Evolutionary conservation across 2,797 vertebrate genomes (phyloP), one percentile per base, ranked within the genome.

Genomic region (Anomalospiza imberbis): DNA sequence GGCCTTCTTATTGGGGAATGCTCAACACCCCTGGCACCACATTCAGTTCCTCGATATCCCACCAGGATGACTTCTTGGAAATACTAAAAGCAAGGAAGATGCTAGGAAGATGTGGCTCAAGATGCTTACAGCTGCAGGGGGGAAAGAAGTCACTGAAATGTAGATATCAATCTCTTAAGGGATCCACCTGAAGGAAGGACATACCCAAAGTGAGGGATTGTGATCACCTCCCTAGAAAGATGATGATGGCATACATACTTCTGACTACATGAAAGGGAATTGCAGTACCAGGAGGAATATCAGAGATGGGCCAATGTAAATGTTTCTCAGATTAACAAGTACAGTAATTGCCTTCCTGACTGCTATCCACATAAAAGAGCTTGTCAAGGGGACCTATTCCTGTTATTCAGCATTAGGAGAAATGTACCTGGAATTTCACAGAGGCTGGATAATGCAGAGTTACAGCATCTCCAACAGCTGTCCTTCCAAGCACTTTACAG

Each of bases 21-120:
- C 7, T 1, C 42, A 71, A 50, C 4, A 57, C 71, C 87, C 50
- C 73, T 65, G 88, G 50, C 82, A 91, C 36, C 47, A 50, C 55
- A 12, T 74, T 89, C 13, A 9, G 54, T 95, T 96, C 89, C 94
- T 94, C 71, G 82, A 87, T 73, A 57, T 90, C 89, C 84, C 86
- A 62, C 65, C 61, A 58, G 74, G 70, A 93, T 61, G 83, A 80
- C 90, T 95, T 96, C 94, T 95, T 93, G 60, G 91, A 94, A 90
- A 89, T 36, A 87, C 25, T 87, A 77, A 91, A 93, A 80, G 75
- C 53, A 70, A 90, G 60, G 42, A 76, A 94, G 81, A 68, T 88
- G 61, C 51, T 80, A 47, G 34, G 85, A 88, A 94, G 86, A 93
- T 25, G 65, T 54, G 50, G 28, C n/a, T 85, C 25, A 53, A 61